These are phyloP conservation scores for Vipera latastei DNA, from an alignment of 2,797 vertebrate species.

Conservation along the genomic window DNA sequence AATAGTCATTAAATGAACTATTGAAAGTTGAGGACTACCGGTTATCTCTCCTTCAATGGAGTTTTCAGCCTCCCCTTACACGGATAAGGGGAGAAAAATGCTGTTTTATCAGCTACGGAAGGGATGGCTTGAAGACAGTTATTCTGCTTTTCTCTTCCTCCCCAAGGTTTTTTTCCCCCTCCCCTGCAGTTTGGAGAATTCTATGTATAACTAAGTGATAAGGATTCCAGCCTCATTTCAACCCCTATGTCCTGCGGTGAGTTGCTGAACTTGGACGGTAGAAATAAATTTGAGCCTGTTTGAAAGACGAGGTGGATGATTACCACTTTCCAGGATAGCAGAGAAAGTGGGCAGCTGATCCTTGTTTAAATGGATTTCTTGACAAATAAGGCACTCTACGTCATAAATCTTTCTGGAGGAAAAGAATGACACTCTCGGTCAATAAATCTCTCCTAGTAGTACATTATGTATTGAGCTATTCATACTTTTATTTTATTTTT, in stretches of 20 bases:
- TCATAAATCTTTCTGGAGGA: background rate
- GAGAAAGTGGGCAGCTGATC: background rate
- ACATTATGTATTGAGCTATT: background rate
- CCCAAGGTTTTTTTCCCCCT: background rate
- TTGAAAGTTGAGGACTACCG: too few relatives aligned
- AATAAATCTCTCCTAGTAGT: background rate
- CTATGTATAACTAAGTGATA: background rate
- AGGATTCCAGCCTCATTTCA: background rate
- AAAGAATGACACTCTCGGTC: background rate
- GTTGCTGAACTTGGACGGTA: background rate
- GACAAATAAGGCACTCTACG: background rate
- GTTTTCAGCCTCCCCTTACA: background rate
- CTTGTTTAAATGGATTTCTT: background rate
- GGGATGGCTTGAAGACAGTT: background rate
- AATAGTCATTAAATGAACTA: too few relatives aligned
- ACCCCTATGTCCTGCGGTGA: background rate
- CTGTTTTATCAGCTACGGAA: background rate
- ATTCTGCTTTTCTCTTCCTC: too few relatives aligned
- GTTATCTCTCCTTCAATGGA: too few relatives aligned
- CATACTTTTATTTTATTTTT: background rate
- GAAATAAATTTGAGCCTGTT: background rate
- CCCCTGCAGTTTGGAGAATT: background rate
- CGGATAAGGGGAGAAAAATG: background rate
- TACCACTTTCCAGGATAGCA: background rate
- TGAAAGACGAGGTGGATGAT: background rate